These are phyloP conservation scores for Mamestra configurata DNA, from an alignment of 1,140 invertebrate species.

Conservation along the genomic window DNA sequence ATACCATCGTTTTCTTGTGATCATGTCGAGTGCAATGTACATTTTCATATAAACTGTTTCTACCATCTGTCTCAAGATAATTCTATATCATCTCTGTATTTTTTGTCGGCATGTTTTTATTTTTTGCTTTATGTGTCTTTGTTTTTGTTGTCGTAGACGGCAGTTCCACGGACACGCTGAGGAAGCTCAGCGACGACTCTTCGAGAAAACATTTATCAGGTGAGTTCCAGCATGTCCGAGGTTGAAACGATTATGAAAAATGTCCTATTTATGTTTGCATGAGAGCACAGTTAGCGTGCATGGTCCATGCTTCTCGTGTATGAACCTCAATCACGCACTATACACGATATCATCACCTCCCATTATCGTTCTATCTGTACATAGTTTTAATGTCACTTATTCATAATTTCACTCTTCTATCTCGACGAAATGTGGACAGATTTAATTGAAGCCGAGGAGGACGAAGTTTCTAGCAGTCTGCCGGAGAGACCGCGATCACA, in stretches of 20 bases:
- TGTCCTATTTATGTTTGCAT: constrained; percentile 55
- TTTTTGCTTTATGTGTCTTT: constrained; percentile 85
- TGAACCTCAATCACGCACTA: constrained; percentile 52
- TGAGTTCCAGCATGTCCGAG: constrained; percentile 66
- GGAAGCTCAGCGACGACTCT: constrained; percentile 86
- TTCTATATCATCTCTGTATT: constrained; percentile 53
- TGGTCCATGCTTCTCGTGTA: constrained; percentile 60
- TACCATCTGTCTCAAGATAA: constrained; percentile 57
- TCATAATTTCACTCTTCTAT: constrained; percentile 76
- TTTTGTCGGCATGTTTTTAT: constrained; percentile 80
- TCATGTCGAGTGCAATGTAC: constrained; percentile 49
- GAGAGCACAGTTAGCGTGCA: constrained; percentile 54
- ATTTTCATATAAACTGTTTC: constrained; percentile 48
- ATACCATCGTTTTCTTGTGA: constrained; percentile 48
- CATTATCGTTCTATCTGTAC: constrained; percentile 63
- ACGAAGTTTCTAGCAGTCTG: constrained; percentile 84
- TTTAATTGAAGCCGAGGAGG: constrained; percentile 88
- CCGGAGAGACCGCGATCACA: constrained; percentile 81
- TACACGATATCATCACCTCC: constrained; percentile 46
- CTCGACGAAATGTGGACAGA: constrained; percentile 76
- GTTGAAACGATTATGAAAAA: constrained; percentile 15
- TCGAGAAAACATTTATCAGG: constrained; percentile 88
- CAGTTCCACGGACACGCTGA: constrained; percentile 81
- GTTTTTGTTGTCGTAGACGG: constrained; percentile 86
- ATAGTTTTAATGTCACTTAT: constrained; percentile 72